Base-by-base conservation (phyloP, 2,797 vertebrate species). In the Psittacula echo region DNA sequence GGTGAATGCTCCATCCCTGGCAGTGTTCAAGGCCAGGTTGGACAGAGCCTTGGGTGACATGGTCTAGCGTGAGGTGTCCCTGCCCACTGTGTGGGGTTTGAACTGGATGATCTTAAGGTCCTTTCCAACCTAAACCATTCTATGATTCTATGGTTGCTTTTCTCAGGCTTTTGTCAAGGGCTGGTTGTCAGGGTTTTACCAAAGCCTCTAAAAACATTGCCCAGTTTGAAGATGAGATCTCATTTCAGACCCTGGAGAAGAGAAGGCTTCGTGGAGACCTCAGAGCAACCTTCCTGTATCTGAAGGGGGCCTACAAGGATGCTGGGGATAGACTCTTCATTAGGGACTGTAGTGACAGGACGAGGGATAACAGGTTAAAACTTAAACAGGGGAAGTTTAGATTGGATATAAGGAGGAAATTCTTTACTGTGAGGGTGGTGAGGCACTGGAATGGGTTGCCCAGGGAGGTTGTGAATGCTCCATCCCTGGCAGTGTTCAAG, bases 401-500 rank as follows among this genome's bases (percentile, higher is more conserved):
- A 32, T n/a, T 32, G n/a, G 20, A 32, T n/a, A 9, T 10, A n/a
- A 56, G 20, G 54, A n/a, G 4, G 54, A 58, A 34, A 9, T 7
- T 15, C 21, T 56, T 34, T 23, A 34, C 9, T 56, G 54, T 10
- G 1, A n/a, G 32, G 54, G 21, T 56, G 32, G 9, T 15, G 54
- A 56, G 32, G 4, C 32, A 15, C 13, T n/a, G 54, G 21, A 56
- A 23, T 23, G 13, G 21, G 21, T 15, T 56, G 32, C 9, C 8
- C 54, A 56, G 4, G 13, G 21, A 56, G 5, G 32, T 5, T 10
- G 13, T 23, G 54, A 34, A 34, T 56, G 54, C 32, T 56, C 8
- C 32, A n/a, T 7, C 0, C 2, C 21, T n/a, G 21, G 32, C 2
- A 0, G 21, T n/a, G 13, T 58, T 58, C 13, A 23, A 34, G 54